These are phyloP conservation scores for Apodemus sylvaticus DNA, from an alignment of 2,113 vertebrate genomes.

Conservation along the genomic window DNA sequence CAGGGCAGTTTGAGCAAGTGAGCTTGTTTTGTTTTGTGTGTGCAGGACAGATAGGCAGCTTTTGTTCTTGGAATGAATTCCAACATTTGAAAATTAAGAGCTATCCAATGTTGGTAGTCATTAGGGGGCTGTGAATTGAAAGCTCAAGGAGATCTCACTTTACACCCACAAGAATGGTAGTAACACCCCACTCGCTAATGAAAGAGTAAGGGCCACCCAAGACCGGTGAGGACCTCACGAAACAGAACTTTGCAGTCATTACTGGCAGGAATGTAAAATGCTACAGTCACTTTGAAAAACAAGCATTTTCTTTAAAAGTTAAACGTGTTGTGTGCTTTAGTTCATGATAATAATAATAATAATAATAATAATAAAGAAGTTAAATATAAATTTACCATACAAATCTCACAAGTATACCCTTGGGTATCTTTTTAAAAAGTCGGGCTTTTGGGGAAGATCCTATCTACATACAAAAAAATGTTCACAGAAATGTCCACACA, in stretches of 20 bases:
- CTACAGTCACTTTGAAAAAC: neutral
- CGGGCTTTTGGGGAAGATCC: neutral
- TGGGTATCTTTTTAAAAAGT: neutral
- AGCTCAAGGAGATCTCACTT: neutral
- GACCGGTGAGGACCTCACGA: neutral
- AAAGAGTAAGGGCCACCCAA: neutral
- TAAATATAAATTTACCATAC: neutral
- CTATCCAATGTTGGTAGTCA: neutral
- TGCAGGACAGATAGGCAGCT: constrained; percentile 36
- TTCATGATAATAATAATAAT: neutral
- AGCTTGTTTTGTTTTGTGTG: constrained; percentile 67
- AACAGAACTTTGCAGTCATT: neutral
- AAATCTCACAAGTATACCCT: neutral
- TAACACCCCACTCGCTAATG: neutral
- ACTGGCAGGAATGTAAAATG: neutral
- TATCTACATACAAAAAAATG: neutral
- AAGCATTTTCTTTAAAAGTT: constrained; percentile 11
- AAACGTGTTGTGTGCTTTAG: neutral
- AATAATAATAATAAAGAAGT: neutral
- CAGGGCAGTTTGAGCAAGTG: neutral
- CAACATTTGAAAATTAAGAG: constrained; percentile 60
- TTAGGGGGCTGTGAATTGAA: constrained; percentile 50
- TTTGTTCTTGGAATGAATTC: constrained; percentile 57
- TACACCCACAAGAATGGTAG: neutral
- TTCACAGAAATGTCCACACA: neutral